Conservation (phyloP, 2,888 invertebrate genomes). For the Aphidius colemani region DNA sequence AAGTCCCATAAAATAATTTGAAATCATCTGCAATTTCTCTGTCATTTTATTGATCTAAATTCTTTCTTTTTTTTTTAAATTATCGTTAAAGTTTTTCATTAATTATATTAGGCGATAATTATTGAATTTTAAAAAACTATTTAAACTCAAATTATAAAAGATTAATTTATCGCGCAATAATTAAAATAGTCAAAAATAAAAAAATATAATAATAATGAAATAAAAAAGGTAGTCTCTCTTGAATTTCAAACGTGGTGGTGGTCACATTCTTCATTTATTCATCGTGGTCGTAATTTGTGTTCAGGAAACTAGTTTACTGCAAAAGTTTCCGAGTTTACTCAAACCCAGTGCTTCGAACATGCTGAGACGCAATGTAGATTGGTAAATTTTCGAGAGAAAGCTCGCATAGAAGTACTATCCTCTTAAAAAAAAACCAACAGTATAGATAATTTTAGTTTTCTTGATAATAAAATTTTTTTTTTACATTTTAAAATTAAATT, state of each 20-base stretch:
- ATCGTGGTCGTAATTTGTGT: slow-evolving; percentile 43
- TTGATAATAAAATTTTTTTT: slow-evolving; percentile 31
- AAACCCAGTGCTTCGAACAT: slow-evolving; percentile 36
- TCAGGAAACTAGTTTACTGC: slow-evolving; percentile 44
- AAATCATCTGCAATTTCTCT: neutral
- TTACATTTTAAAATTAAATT: slow-evolving; percentile 45
- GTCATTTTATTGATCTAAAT: neutral
- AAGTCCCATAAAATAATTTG: no score
- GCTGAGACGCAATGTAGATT: neutral
- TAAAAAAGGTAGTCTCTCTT: neutral
- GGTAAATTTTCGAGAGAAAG: neutral
- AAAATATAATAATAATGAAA: slow-evolving; percentile 26
- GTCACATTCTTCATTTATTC: slow-evolving; percentile 43
- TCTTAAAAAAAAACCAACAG: slow-evolving; percentile 8
- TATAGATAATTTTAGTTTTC: neutral
- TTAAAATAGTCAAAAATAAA: slow-evolving; percentile 11
- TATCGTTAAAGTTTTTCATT: no score
- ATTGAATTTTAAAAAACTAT: neutral
- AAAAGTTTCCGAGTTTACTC: slow-evolving; percentile 45
- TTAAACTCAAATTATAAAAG: neutral
- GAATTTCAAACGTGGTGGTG: slow-evolving; percentile 28
- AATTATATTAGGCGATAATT: no score
- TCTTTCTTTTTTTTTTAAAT: neutral
- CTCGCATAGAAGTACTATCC: slow-evolving; percentile 21
- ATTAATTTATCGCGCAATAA: neutral